Evolutionary conservation across 2,113 vertebrate genomes (phyloP).

Genomic region (Podilymbus podiceps): DNA sequence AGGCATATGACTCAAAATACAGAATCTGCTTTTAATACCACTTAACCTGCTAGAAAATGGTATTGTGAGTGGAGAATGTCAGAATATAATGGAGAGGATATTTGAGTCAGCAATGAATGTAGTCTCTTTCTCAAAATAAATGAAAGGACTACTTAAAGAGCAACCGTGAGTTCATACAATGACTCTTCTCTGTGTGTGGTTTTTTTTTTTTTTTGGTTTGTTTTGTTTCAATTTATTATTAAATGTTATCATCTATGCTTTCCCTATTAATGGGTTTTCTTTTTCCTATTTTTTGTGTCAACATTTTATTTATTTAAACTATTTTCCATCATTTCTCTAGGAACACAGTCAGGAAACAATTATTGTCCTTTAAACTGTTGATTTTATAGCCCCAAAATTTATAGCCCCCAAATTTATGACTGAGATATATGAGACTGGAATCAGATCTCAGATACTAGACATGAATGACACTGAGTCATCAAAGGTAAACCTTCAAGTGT

Average conservation of each 20-base stretch:
- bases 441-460: background rate
- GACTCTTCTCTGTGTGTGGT: background rate
- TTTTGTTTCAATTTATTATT: background rate
- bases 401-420: too few species aligned
- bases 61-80: background rate
- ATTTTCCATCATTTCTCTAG: background rate
- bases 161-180: background rate
- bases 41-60: background rate
- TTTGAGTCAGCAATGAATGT: background rate
- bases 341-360: background rate
- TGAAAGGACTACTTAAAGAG: background rate
- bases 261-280: background rate
- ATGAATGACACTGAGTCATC: background rate
- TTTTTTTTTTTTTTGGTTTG: too few species aligned
- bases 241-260: background rate
- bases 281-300: background rate
- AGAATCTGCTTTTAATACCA: background rate
- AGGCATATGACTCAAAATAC: background rate
- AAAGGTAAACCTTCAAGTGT: background rate
- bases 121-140: background rate
- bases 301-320: background rate
- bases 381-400: background rate
- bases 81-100: background rate
- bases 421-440: background rate
- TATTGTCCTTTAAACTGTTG: background rate